phyloP scores from a whole-genome alignment of 2,113 vertebrate genomes.

The Plestiodon gilberti region DNA sequence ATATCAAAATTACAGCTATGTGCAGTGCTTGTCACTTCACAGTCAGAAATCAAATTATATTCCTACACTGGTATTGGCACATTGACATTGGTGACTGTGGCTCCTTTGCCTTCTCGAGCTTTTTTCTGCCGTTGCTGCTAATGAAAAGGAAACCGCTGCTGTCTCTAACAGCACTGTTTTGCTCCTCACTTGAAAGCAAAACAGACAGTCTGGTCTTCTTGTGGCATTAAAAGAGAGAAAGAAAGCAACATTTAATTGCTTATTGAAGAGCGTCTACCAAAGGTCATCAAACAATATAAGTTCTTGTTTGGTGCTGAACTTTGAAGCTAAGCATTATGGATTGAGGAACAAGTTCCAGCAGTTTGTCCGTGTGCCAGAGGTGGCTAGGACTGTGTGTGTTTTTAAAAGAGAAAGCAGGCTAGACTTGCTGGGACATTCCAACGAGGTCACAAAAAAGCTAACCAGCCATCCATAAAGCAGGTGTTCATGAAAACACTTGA shows the following conservation, averaged over 20 bases:
- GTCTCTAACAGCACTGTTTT: slow-evolving; percentile 51
- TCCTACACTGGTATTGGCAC: slow-evolving; percentile 64
- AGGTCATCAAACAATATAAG: slow-evolving; percentile 74
- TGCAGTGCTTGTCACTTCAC: slow-evolving; percentile 68
- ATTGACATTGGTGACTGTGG: slow-evolving; percentile 56
- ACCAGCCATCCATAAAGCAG: slow-evolving; percentile 48
- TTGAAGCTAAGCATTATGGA: slow-evolving; percentile 73
- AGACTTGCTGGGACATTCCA: slow-evolving; percentile 63
- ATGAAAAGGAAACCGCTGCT: slow-evolving; percentile 61
- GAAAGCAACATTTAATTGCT: slow-evolving; percentile 75
- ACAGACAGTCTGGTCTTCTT: slow-evolving; percentile 63
- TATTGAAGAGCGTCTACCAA: slow-evolving; percentile 72
- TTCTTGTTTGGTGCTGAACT: slow-evolving; percentile 73
- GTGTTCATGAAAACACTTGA: slow-evolving; percentile 29
- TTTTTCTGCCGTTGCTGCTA: slow-evolving; percentile 56
- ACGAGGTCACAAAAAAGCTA: slow-evolving; percentile 59
- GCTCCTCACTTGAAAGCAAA: slow-evolving; percentile 65
- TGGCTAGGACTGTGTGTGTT: slow-evolving; percentile 24
- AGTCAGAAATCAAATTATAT: slow-evolving; percentile 75
- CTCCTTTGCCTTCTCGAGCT: slow-evolving; percentile 62
- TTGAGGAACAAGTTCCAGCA: slow-evolving; percentile 54
- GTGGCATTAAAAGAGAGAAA: slow-evolving; percentile 25
- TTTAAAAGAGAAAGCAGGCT: slow-evolving; percentile 52
- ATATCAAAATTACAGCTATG: slow-evolving; percentile 74
- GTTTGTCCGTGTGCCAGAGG: slow-evolving; percentile 55